A percentile compares a stretch with the other conserved stretches of the same genome.
Conservation (phyloP, 30 jellyfish, hydroid and myxozoan genomes). For the Cassiopea xamachana region DNA sequence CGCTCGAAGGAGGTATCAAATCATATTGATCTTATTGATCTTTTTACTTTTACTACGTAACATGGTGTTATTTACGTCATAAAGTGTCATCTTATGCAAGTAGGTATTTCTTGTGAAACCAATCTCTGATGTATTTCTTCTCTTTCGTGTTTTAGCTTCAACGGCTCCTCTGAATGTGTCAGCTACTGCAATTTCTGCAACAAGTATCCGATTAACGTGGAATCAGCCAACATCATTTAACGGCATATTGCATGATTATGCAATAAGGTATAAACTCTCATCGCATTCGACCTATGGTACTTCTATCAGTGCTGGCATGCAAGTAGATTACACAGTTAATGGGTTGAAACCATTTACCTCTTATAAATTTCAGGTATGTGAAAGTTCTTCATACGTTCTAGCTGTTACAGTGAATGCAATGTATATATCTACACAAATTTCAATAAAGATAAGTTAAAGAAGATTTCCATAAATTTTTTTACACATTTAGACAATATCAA, state of each 20-base stretch:
- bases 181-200: not conserved
- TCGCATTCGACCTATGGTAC: not conserved
- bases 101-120: too few species aligned
- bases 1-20: too few species aligned
- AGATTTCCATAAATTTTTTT: too few species aligned
- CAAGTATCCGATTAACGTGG: not conserved
- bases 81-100: too few species aligned
- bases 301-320: not conserved
- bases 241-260: not conserved
- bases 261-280: not conserved
- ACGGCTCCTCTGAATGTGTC: not conserved
- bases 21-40: not conserved
- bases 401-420: not conserved
- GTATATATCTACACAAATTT: not conserved
- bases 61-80: too few species aligned
- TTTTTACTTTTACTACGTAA: too few species aligned
- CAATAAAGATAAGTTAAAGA: too few species aligned
- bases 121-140: too few species aligned
- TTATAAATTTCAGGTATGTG: slow-evolving; percentile 30
- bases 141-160: not conserved
- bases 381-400: not conserved
- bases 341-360: not conserved
- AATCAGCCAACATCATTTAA: not conserved
- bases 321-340: not conserved
- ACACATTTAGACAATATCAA: too few species aligned